A percentile compares a stretch with the other conserved stretches of the same genome.
Evolutionary conservation across 2,888 invertebrate species (phyloP).

Genomic region (Eupithecia abbreviata): DNA sequence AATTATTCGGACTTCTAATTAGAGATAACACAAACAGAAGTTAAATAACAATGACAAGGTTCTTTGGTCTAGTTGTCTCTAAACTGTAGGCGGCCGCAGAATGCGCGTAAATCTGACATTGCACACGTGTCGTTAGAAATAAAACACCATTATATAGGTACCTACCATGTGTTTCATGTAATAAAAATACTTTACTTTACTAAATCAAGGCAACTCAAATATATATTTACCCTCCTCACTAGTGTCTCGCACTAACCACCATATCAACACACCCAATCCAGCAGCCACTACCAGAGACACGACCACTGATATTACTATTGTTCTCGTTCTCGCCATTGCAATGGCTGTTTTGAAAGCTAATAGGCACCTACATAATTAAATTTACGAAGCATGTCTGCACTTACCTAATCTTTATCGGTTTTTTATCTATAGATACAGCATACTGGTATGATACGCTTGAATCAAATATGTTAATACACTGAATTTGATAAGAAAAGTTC

Average conservation of each 20-base stretch:
- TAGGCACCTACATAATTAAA: not conserved
- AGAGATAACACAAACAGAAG: too few relatives aligned
- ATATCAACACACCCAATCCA: conserved; percentile 57
- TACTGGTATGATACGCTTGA: conserved; percentile 8
- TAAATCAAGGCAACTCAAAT: too few relatives aligned
- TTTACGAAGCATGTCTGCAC: not conserved
- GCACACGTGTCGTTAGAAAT: too few relatives aligned
- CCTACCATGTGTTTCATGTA: too few relatives aligned
- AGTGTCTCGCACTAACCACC: conserved; percentile 56
- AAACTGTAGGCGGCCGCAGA: too few relatives aligned
- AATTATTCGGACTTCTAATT: too few relatives aligned
- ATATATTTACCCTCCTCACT: conserved; percentile 22
- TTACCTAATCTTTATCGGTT: conserved; percentile 16
- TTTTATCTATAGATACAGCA: conserved; percentile 15
- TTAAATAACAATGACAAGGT: too few relatives aligned
- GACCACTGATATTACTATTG: conserved; percentile 50
- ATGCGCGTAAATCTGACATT: too few relatives aligned
- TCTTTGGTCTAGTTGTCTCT: too few relatives aligned
- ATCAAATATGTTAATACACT: not conserved
- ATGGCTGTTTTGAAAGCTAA: not conserved
- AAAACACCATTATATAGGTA: too few relatives aligned
- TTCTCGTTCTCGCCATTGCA: conserved; percentile 47
- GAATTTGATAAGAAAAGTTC: not conserved
- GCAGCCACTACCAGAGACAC: conserved; percentile 46
- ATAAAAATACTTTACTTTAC: too few relatives aligned